Percentiles rank a stretch among this genome's conserved stretches.
These are phyloP conservation scores for Volucella inflata DNA, from an alignment of 2,888 invertebrate genomes.

Conservation along the genomic window DNA sequence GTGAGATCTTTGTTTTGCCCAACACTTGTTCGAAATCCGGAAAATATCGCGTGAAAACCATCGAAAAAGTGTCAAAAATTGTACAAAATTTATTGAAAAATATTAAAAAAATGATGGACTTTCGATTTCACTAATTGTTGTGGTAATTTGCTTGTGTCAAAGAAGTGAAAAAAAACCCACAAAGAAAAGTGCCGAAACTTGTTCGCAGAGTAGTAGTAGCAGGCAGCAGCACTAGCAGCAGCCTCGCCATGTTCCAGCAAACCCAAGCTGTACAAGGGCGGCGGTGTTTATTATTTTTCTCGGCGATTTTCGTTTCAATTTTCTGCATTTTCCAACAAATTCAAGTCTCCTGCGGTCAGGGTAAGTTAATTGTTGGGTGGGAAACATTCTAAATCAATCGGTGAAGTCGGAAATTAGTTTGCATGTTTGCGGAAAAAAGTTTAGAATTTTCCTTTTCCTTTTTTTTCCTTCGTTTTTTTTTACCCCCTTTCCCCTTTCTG, in stretches of 20 bases:
- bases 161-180: slow-evolving; percentile 54
- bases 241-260: slow-evolving; percentile 72
- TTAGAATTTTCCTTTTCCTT: slow-evolving; percentile 64
- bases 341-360: slow-evolving; percentile 48
- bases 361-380: slow-evolving; percentile 41
- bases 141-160: slow-evolving; percentile 51
- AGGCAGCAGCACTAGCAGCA: slow-evolving; percentile 26
- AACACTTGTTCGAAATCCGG: slow-evolving; percentile 72
- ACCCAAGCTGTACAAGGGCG: slow-evolving; percentile 73
- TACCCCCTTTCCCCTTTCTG: not conserved
- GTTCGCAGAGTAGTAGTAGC: slow-evolving; percentile 31
- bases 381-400: slow-evolving; percentile 9
- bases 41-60: slow-evolving; percentile 60
- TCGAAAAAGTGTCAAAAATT: slow-evolving; percentile 42
- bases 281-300: slow-evolving; percentile 73
- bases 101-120: slow-evolving; percentile 61
- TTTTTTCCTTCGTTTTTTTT: slow-evolving; percentile 3
- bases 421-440: slow-evolving; percentile 69
- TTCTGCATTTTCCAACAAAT: slow-evolving; percentile 66
- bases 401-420: slow-evolving; percentile 24
- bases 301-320: slow-evolving; percentile 61
- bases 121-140: slow-evolving; percentile 55
- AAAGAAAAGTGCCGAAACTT: slow-evolving; percentile 36
- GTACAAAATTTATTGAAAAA: slow-evolving; percentile 50
- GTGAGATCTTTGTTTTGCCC: slow-evolving; percentile 75